phyloP scores from a whole-genome alignment of 2,113 vertebrate species.

The Cichladusa arquata region DNA sequence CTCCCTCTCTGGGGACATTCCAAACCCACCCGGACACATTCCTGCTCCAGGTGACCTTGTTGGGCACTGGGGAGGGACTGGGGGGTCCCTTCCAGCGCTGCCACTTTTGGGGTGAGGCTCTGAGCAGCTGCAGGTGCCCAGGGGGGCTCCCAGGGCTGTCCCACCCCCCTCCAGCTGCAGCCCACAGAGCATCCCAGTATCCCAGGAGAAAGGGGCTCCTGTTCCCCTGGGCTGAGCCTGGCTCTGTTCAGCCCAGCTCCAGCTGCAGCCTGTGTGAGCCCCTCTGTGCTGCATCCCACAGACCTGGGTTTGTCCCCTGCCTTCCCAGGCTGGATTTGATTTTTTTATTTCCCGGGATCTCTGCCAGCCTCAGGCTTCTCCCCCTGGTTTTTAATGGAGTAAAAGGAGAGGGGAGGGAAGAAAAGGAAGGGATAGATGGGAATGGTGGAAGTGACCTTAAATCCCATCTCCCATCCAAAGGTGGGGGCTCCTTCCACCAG shows the following conservation, averaged over 20 bases:
- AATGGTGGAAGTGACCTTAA: background rate
- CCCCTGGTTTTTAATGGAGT: background rate
- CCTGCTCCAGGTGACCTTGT: background rate
- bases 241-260: background rate
- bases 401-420: background rate
- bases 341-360: background rate
- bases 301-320: rapidly evolving
- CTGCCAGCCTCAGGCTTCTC: background rate
- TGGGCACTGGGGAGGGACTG: background rate
- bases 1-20: background rate
- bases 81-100: background rate
- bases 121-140: background rate
- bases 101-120: rapidly evolving
- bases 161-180: background rate
- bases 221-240: background rate
- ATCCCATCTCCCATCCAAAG: background rate
- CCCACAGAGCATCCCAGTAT: background rate
- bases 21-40: rapidly evolving
- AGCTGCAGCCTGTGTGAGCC: conserved; percentile 43
- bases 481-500: background rate
- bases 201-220: background rate
- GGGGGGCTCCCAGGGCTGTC: background rate
- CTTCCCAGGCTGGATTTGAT: background rate
- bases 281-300: conserved; percentile 29
- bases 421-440: background rate